Conservation (phyloP, 2,888 invertebrate genomes). For the Yponomeuta plumbellus region DNA sequence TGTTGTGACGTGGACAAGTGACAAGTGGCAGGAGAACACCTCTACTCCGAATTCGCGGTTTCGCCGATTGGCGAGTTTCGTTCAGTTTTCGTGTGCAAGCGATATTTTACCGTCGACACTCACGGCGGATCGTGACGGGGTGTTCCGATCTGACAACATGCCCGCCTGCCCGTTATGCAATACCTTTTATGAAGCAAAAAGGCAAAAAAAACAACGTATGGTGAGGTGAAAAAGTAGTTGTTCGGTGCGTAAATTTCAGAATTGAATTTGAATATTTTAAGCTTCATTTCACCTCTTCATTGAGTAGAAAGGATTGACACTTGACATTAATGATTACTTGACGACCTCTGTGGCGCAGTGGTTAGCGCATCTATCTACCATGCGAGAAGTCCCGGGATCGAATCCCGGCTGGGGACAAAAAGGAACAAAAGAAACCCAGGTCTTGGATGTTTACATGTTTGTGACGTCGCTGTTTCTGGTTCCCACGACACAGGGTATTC, state of each 20-base stretch:
- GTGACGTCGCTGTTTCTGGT: too few relatives aligned
- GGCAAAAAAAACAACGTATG: background rate
- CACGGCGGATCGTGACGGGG: conserved; percentile 35
- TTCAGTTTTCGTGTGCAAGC: background rate
- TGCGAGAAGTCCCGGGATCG: too few relatives aligned
- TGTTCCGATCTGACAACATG: conserved; percentile 32
- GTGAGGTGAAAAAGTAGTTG: background rate
- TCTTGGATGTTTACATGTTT: too few relatives aligned
- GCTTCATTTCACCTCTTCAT: too few relatives aligned
- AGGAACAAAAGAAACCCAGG: too few relatives aligned
- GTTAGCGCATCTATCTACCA: too few relatives aligned
- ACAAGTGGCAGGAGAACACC: background rate
- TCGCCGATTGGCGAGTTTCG: background rate
- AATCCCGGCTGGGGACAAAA: too few relatives aligned
- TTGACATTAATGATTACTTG: too few relatives aligned
- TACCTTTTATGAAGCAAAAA: conserved; percentile 18
- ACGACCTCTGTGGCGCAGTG: too few relatives aligned
- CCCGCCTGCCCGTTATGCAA: conserved; percentile 24
- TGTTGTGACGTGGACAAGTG: background rate
- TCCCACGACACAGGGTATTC: too few relatives aligned
- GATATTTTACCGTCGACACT: conserved; percentile 20
- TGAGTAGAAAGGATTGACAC: too few relatives aligned
- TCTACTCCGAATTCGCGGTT: background rate
- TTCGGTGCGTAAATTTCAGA: background rate
- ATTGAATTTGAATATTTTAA: too few relatives aligned